Evolutionary conservation across 2,888 invertebrate genomes (phyloP), one percentile per base, ranked within the genome.

Genomic region (Acronicta psi): DNA sequence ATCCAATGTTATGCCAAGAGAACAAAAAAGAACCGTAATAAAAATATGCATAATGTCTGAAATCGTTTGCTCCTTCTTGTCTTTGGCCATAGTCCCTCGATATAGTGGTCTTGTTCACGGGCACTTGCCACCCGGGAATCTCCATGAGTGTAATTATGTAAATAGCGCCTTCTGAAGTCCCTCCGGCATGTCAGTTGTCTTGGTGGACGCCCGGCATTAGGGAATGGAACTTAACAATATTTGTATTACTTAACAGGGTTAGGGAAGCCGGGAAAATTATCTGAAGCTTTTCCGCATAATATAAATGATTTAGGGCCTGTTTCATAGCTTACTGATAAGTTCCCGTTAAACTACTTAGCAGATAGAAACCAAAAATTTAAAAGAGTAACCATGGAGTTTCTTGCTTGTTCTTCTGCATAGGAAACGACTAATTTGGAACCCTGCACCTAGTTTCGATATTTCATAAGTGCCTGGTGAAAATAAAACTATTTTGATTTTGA

Each of bases 101-200:
- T 64, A 36, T 25, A 44, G 36, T 40, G 43, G n/a, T 34, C n/a
- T 41, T 45, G 40, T 49, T 52, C 20, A n/a, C 25, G n/a, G 41
- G 10, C 10, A 56, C 44, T 64, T 55, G 40, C 47, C 55, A 46
- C 53, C 11, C 47, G 17, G 40, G 43, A 56, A 70, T 54, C 34
- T 51, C 60, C 59, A 70, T 68, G 62, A 59, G 64, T 65, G 64
- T 56, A 65, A 62, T 69, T 75, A 75, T 74, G 67, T 50, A 67
- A 74, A 74, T 66, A 58, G 42, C 34, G 37, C 46, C 20, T 25
- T 9, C 34, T 34, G 34, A n/a, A n/a, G 7, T 34, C 34, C 34
- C 31, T 11, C 23, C 0, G 38, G 17, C 23, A 17, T 47, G 44
- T 31, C 43, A 43, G 42, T 42, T 51, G 23, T 65, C 65, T 29